Conservation (phyloP, 2,888 invertebrate genomes). For the Herminia tarsipennalis region DNA sequence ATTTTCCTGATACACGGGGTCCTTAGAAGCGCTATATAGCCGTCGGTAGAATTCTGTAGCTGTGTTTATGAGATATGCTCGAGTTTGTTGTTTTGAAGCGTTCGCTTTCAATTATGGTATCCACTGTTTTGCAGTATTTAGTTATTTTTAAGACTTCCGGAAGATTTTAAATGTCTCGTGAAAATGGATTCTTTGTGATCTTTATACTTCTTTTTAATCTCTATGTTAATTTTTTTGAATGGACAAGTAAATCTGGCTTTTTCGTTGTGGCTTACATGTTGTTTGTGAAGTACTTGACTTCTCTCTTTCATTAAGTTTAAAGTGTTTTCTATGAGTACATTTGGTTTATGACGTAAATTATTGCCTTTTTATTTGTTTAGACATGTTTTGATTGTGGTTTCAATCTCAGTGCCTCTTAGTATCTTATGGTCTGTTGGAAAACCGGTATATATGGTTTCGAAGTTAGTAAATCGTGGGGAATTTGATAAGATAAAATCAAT, state of each 20-base stretch:
- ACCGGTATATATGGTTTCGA: background rate
- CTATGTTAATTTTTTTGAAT: background rate
- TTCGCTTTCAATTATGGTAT: background rate
- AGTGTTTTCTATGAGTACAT: background rate
- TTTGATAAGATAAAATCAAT: constrained; percentile 1
- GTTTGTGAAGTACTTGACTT: background rate
- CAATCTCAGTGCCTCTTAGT: background rate
- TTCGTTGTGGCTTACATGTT: background rate
- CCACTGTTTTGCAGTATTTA: background rate
- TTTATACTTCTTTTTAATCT: background rate
- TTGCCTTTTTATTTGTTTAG: background rate
- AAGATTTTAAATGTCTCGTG: background rate
- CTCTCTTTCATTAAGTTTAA: background rate
- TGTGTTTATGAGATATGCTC: constrained; percentile 19
- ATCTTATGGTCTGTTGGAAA: background rate
- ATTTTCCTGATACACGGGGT: background rate
- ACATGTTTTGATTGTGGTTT: background rate
- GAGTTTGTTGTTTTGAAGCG: background rate
- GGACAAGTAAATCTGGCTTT: background rate
- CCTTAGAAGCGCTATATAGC: constrained; percentile 1
- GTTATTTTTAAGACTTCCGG: background rate
- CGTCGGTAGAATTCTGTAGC: constrained; percentile 24
- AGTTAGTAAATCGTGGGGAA: background rate
- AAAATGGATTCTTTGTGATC: background rate
- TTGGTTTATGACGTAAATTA: background rate